Conservation (phyloP, 2,888 invertebrate species). For the Petrophora chlorosata region DNA sequence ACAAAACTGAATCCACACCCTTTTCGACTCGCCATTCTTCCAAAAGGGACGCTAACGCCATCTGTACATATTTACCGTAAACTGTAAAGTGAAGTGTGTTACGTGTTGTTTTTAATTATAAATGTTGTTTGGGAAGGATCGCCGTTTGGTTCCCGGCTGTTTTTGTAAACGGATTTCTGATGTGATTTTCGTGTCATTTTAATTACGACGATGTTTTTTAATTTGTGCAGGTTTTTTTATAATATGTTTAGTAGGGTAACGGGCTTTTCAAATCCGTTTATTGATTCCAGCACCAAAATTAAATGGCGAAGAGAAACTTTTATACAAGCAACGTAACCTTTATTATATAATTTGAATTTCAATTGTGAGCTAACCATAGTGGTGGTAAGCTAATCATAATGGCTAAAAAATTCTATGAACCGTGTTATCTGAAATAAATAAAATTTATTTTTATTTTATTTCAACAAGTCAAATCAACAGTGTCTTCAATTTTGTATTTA, state of each 20-base stretch:
- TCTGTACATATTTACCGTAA: conserved; percentile 22
- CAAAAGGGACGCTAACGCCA: conserved; percentile 30
- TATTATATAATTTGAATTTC: too few relatives aligned
- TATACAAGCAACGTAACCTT: too few relatives aligned
- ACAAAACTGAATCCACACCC: neutral
- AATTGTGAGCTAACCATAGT: too few relatives aligned
- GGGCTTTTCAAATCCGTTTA: too few relatives aligned
- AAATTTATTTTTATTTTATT: too few relatives aligned
- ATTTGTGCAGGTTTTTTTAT: neutral
- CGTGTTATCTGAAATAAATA: too few relatives aligned
- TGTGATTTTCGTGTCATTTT: conserved; percentile 31
- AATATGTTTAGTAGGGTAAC: neutral
- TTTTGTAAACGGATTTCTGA: conserved; percentile 16
- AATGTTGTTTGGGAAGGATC: conserved; percentile 32
- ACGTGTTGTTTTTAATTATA: conserved; percentile 39
- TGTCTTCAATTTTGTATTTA: too few relatives aligned
- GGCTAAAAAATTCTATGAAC: too few relatives aligned
- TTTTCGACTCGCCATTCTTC: conserved; percentile 2
- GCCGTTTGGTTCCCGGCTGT: conserved; percentile 19
- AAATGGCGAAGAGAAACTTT: too few relatives aligned
- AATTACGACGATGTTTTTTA: conserved; percentile 15
- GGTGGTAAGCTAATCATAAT: too few relatives aligned
- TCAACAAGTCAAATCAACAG: too few relatives aligned
- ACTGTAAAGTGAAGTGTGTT: neutral
- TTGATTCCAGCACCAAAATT: too few relatives aligned